Evolutionary conservation across 2,113 vertebrate genomes (phyloP).

Genomic region (Rhinoderma darwinii): DNA sequence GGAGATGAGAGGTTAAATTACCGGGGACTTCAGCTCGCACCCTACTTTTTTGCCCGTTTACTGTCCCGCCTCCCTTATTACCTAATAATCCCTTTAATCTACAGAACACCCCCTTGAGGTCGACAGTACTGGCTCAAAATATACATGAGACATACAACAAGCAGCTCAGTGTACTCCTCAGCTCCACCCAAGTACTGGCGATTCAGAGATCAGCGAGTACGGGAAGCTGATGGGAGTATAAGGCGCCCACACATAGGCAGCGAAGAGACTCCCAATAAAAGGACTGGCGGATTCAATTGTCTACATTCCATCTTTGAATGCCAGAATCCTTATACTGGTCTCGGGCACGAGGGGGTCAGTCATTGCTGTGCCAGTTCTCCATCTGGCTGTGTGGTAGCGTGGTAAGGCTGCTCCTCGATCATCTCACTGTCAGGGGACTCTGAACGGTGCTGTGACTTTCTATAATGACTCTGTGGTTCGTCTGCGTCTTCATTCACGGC

Average conservation of each 20-base stretch:
- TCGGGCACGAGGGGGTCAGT: conserved; percentile 6
- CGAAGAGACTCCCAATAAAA: conserved; percentile 36
- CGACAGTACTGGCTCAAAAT: conserved; percentile 52
- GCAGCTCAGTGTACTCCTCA: conserved; percentile 46
- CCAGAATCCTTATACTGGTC: conserved; percentile 17
- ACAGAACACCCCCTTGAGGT: conserved; percentile 26
- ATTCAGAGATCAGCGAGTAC: conserved; percentile 38
- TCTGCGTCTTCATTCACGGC: conserved; percentile 36
- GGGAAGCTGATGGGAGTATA: conserved; percentile 35
- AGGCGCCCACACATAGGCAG: background rate
- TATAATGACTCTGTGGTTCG: conserved; percentile 33
- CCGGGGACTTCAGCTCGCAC: background rate
- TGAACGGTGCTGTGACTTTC: conserved; percentile 27
- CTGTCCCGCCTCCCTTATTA: conserved; percentile 51
- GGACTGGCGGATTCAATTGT: conserved; percentile 48
- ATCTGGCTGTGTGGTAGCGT: conserved; percentile 26
- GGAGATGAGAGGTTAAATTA: conserved; percentile 1
- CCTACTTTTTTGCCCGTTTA: too few relatives aligned
- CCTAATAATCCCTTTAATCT: conserved; percentile 56
- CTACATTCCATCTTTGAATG: conserved; percentile 47
- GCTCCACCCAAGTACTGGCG: conserved; percentile 28
- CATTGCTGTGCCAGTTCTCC: conserved; percentile 38
- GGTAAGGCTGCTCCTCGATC: conserved; percentile 33
- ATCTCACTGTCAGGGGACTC: conserved; percentile 51
- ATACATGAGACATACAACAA: conserved; percentile 38